Evolutionary conservation across 2,113 vertebrate species (phyloP).

Genomic region (Gopherus evgoodei): DNA sequence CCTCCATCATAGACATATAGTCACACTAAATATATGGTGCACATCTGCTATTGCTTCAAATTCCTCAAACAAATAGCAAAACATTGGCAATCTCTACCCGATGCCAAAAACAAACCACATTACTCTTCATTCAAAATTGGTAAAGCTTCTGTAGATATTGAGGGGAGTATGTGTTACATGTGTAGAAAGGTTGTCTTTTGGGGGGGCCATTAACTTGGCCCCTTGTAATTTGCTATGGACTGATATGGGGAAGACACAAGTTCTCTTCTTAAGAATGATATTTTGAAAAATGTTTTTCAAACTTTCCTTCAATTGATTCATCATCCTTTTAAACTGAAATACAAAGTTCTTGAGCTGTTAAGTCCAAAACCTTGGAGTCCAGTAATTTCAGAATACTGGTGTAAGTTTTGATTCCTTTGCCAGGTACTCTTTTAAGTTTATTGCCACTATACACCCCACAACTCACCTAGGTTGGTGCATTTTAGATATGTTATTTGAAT

Average conservation of each 20-base stretch:
- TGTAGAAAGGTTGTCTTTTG: background rate
- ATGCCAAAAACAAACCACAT: background rate
- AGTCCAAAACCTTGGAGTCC: background rate
- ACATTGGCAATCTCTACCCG: background rate
- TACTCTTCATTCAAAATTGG: accelerated
- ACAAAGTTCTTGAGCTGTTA: constrained; percentile 14
- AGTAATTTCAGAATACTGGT: background rate
- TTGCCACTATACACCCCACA: background rate
- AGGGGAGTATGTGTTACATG: accelerated
- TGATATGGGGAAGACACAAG: background rate
- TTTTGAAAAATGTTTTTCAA: background rate
- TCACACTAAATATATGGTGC: background rate
- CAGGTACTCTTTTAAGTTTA: background rate
- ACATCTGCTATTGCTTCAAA: background rate
- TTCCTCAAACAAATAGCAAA: background rate
- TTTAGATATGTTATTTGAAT: background rate
- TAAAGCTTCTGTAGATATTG: background rate
- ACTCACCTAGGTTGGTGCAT: background rate
- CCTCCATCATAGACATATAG: background rate
- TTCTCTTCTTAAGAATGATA: background rate
- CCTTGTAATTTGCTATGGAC: background rate
- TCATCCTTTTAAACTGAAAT: background rate
- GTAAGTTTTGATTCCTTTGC: background rate
- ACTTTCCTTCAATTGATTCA: background rate
- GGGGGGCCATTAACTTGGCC: background rate